Conservation (phyloP, 2,797 vertebrate genomes). For the Sparus aurata region DNA sequence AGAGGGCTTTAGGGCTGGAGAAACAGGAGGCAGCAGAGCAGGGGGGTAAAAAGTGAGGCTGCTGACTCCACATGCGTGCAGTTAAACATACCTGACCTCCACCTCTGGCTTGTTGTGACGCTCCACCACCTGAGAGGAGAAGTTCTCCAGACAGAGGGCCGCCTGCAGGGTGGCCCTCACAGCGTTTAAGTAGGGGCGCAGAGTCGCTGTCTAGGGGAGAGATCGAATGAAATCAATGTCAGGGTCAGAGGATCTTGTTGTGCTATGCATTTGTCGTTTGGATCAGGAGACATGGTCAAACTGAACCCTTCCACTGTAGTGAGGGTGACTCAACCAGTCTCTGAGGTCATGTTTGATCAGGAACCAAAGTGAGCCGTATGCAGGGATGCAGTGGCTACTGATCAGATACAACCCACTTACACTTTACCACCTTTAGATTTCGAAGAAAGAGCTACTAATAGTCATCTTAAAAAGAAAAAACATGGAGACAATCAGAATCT, state of each 20-base stretch:
- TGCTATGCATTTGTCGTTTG: conserved; percentile 1
- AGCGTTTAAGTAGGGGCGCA: conserved; percentile 97
- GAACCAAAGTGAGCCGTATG: conserved; percentile 1
- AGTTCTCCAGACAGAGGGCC: conserved; percentile 97
- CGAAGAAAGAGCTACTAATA: fast-evolving
- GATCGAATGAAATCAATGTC: neutral
- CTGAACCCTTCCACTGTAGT: neutral
- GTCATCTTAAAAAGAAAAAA: neutral
- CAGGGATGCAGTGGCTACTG: neutral
- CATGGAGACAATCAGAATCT: fast-evolving
- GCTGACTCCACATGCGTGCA: neutral
- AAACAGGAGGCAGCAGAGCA: conserved; percentile 7
- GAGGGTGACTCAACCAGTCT: conserved; percentile 8
- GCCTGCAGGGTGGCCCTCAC: conserved; percentile 97
- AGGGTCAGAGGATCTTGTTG: neutral
- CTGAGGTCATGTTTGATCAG: conserved; percentile 29
- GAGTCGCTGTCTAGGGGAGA: conserved; percentile 91
- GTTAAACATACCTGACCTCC: conserved; percentile 92
- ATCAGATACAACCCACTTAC: too few relatives aligned
- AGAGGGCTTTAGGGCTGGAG: conserved; percentile 28
- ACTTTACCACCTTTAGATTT: neutral
- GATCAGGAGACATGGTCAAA: neutral
- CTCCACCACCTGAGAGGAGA: conserved; percentile 99
- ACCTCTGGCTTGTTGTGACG: conserved; percentile 99
- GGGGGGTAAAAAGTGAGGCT: neutral